Evolutionary conservation across 2,888 invertebrate genomes (phyloP).

Genomic region (Tetranychus truncatus): DNA sequence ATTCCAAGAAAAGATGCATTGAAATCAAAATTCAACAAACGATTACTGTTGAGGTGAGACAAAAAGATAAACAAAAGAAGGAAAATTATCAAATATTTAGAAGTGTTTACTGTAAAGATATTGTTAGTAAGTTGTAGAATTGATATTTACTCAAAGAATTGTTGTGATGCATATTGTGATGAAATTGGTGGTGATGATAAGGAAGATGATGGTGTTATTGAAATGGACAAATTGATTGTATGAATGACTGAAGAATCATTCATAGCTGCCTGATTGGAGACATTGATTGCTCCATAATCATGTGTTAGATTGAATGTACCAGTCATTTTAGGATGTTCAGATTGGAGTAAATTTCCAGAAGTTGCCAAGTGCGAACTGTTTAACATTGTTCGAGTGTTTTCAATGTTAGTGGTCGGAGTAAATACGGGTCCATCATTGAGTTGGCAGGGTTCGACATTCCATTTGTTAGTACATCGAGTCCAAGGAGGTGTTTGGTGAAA

Average conservation of each 20-base stretch:
- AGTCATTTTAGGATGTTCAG: too few relatives aligned
- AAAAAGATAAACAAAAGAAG: too few relatives aligned
- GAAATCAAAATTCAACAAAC: neutral
- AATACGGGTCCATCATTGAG: slow-evolving; percentile 31
- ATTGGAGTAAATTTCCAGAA: too few relatives aligned
- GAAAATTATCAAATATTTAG: neutral
- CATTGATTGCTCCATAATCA: neutral
- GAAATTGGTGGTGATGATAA: neutral
- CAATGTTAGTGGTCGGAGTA: too few relatives aligned
- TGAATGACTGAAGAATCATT: neutral
- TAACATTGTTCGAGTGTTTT: too few relatives aligned
- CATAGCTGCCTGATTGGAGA: neutral
- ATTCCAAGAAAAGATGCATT: slow-evolving; percentile 42
- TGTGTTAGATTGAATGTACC: too few relatives aligned
- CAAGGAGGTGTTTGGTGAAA: slow-evolving; percentile 73
- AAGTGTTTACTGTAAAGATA: neutral
- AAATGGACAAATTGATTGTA: slow-evolving; percentile 28
- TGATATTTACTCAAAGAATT: slow-evolving; percentile 68
- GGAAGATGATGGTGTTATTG: slow-evolving; percentile 12
- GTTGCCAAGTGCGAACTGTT: too few relatives aligned
- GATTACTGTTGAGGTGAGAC: neutral
- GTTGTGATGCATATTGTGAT: slow-evolving; percentile 42
- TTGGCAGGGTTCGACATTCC: slow-evolving; percentile 74
- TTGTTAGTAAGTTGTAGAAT: neutral
- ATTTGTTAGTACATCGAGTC: slow-evolving; percentile 62